phyloP scores from a whole-genome alignment of 1,140 invertebrate genomes.

The Habropoda laboriosa region DNA sequence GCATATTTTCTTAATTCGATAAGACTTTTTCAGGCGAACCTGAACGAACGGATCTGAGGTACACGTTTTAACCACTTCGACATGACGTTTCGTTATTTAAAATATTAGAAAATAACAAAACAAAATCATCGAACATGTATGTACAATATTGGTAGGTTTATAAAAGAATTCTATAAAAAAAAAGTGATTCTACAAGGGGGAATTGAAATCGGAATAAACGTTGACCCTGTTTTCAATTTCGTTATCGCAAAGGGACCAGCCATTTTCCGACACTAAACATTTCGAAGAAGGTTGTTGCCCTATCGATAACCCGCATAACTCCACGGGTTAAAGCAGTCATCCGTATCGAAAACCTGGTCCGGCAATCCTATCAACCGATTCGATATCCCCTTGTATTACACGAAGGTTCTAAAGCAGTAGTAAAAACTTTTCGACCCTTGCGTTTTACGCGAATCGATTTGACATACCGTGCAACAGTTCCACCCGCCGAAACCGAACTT shows the following conservation, averaged over 20 bases:
- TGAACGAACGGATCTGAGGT: constrained; percentile 20
- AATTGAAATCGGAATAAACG: neutral
- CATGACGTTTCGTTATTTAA: too few species aligned
- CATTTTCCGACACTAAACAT: too few species aligned
- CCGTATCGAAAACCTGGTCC: neutral
- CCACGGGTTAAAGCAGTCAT: neutral
- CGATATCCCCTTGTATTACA: too few species aligned
- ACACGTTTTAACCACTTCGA: constrained; percentile 9
- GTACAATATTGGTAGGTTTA: too few species aligned
- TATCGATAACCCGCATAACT: neutral
- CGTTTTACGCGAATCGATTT: neutral
- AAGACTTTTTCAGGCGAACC: constrained; percentile 33
- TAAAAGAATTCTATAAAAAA: neutral
- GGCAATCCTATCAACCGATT: neutral
- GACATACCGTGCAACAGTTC: neutral
- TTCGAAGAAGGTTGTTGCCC: neutral
- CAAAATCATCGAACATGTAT: too few species aligned
- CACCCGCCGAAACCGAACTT: too few species aligned
- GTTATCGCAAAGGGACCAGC: neutral
- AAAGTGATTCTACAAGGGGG: too few species aligned
- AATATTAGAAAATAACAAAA: too few species aligned
- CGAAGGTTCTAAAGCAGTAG: neutral
- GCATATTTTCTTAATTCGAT: constrained; percentile 66
- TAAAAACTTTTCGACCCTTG: neutral
- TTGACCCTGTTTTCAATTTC: too few species aligned